Evolutionary conservation across 2,113 vertebrate species (phyloP), one percentile per base, ranked within the genome.

Genomic region (Hiodon alosoides): DNA sequence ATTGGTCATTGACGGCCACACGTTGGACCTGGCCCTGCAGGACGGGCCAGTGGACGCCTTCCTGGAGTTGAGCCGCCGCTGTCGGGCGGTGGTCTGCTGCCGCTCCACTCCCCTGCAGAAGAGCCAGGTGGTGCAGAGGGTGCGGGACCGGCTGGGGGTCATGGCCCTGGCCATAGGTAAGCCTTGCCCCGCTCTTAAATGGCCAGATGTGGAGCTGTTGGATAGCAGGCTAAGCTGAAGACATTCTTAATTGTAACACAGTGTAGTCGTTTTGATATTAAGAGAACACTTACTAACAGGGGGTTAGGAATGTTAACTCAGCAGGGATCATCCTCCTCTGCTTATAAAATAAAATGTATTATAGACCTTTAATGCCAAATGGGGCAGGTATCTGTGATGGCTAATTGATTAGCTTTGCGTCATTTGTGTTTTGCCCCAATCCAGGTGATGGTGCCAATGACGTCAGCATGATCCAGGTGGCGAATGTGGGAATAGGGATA

Each of bases 391-490:
- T 31, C 31, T 31, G 31, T 31, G 53, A 54, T 53, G 17, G 9
- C 50, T n/a, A 1, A 10, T 10, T 64, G 57, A 51, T 5, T 57
- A 47, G 16, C 4, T 50, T 71, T 47, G 48, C 48, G 31, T 47
- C 51, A 7, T 57, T 72, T 10, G 4, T 53, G 10, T 73, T 54
- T 73, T 4, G n/a, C 14, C 11, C 16, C 2, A 70, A 50, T 69
- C 61, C 50, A 95, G 94, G 94, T 85, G 94, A 95, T 52, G 94
- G 94, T 70, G 93, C 94, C 78, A 95, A 95, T 71, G 94, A 95
- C 51, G 94, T 95, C 57, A 94, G 94, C 71, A 95, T 95, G 94
- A 94, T 95, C 79, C 93, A 94, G 53, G 85, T 93, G 73, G 94
- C 94, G 73, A 89, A 95, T 72, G 82, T 80, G 13, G 94, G 94